phyloP scores from a whole-genome alignment of 2,113 vertebrate genomes.

The Phodopus roborovskii region DNA sequence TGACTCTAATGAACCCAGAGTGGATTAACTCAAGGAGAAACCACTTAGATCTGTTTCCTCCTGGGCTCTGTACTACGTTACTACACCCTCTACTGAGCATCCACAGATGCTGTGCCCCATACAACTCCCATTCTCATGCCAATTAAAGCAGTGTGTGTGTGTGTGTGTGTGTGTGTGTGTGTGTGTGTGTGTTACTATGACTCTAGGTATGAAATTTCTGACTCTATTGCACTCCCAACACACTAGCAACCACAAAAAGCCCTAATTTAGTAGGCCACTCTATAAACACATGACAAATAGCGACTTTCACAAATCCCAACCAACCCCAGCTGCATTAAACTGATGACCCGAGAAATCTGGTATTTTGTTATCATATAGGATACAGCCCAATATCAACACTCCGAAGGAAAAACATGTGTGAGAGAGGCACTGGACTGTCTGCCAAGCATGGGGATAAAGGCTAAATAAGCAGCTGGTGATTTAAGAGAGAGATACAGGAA shows the following conservation, averaged over 20 bases:
- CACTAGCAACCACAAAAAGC: background rate
- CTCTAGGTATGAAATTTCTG: conserved; percentile 24
- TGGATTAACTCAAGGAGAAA: conserved; percentile 56
- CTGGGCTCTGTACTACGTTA: background rate
- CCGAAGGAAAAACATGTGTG: conserved; percentile 72
- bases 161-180: background rate
- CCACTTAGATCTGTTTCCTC: background rate
- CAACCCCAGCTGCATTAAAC: conserved; percentile 70
- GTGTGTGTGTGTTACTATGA: background rate
- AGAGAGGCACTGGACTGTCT: conserved; percentile 57
- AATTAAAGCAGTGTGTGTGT: background rate
- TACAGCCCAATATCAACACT: conserved; percentile 76
- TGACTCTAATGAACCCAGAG: background rate
- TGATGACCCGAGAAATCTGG: conserved; percentile 75
- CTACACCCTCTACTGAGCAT: background rate
- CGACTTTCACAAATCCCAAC: conserved; percentile 60
- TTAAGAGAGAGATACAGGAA: conserved; percentile 70
- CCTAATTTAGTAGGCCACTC: background rate
- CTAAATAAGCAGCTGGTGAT: conserved; percentile 73
- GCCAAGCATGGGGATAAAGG: conserved; percentile 66
- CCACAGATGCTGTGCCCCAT: background rate
- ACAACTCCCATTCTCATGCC: background rate
- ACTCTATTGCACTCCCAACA: conserved; percentile 19
- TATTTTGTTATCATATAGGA: conserved; percentile 81
- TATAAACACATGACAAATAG: conserved; percentile 73